A percentile compares a stretch with the other conserved stretches of the same genome.
Conservation (phyloP, 2,113 vertebrate species). For the Sitta europaea region DNA sequence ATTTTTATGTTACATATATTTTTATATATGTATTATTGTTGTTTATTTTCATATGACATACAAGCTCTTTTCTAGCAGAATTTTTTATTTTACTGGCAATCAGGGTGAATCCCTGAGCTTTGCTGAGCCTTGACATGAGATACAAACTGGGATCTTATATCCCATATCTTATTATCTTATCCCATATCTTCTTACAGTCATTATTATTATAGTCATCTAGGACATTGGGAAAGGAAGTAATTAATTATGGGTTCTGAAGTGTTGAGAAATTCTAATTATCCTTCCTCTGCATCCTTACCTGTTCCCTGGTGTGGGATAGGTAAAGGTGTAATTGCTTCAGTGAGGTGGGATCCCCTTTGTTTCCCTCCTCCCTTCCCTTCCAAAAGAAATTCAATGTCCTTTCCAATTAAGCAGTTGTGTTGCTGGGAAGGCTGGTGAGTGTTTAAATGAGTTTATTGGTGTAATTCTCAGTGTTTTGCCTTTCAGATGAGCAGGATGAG, state of each 20-base stretch:
- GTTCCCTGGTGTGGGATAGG: not conserved
- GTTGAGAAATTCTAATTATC: not conserved
- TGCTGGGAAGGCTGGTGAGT: not conserved
- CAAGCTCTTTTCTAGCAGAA: not conserved
- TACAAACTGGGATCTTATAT: not conserved
- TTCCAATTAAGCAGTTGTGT: not conserved
- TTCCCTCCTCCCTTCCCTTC: not conserved
- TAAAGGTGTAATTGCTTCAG: not conserved
- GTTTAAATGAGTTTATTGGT: not conserved
- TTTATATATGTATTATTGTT: too few relatives aligned
- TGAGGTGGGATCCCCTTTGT: not conserved
- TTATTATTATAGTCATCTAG: not conserved
- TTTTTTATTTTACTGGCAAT: not conserved
- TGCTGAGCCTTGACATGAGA: not conserved
- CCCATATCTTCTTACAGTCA: not conserved
- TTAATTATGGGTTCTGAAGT: not conserved
- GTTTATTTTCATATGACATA: too few relatives aligned
- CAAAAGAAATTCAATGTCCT: not conserved
- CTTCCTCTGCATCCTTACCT: not conserved
- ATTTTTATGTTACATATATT: too few relatives aligned
- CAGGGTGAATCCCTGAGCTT: not conserved
- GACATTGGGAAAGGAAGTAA: not conserved
- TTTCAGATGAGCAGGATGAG: slow-evolving; percentile 95
- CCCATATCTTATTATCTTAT: rapidly evolving
- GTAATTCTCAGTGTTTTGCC: not conserved